A percentile compares a stretch with the other conserved stretches of the same genome.
These are phyloP conservation scores for Etheostoma spectabile DNA, from an alignment of 2,113 vertebrate species.

Conservation along the genomic window DNA sequence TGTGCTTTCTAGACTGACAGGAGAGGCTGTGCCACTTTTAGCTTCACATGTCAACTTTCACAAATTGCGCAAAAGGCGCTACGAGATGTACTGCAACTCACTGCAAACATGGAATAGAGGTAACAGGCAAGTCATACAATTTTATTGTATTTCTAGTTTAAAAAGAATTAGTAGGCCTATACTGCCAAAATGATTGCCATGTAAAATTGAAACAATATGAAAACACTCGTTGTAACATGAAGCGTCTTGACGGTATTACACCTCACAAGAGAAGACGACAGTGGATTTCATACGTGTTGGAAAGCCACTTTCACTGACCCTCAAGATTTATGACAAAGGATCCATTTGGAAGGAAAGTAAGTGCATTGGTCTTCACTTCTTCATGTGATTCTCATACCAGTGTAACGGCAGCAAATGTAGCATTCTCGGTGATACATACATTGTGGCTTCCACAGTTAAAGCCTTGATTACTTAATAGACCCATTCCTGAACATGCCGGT, in stretches of 20 bases:
- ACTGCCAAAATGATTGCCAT: neutral
- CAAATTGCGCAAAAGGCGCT: neutral
- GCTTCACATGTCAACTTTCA: constrained; percentile 58
- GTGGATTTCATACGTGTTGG: constrained; percentile 58
- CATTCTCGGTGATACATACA: neutral
- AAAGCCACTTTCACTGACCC: constrained; percentile 72
- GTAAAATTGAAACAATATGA: neutral
- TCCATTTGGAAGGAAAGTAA: constrained; percentile 73
- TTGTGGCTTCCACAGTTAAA: constrained; percentile 60
- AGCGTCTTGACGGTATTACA: constrained; percentile 36
- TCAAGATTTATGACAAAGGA: constrained; percentile 59
- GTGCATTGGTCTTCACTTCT: neutral
- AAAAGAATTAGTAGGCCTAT: neutral
- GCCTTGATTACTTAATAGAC: constrained; percentile 53
- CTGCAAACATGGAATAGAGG: constrained; percentile 66
- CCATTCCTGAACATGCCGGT: constrained; percentile 54
- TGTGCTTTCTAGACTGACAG: constrained; percentile 48
- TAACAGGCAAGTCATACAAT: constrained; percentile 68
- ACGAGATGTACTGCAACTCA: neutral
- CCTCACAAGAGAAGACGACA: neutral
- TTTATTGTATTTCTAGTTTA: neutral
- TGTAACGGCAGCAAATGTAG: rapidly evolving
- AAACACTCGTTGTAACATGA: neutral
- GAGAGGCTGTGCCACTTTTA: constrained; percentile 66
- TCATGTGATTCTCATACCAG: neutral